Evolutionary conservation across 2,797 vertebrate species (phyloP).

Genomic region (Myioborus miniatus): DNA sequence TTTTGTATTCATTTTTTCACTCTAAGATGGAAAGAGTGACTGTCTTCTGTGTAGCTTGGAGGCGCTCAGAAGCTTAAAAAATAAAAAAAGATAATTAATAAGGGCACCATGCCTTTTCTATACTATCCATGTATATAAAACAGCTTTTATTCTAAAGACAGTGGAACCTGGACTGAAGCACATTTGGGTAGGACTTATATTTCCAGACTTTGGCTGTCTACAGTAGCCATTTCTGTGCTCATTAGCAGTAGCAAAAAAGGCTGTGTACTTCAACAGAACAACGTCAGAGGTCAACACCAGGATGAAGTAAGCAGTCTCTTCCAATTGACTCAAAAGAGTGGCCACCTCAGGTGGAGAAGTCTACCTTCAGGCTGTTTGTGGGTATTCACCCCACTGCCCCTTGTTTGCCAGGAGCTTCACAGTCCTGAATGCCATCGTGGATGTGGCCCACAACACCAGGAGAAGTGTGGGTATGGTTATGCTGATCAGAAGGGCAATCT

Average conservation of each 20-base stretch:
- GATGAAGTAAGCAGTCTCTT: neutral
- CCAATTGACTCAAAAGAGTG: neutral
- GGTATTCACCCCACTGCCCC: neutral
- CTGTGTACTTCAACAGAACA: neutral
- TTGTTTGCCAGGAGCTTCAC: neutral
- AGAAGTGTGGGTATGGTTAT: neutral
- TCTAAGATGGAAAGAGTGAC: slow-evolving; percentile 19
- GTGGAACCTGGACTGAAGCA: neutral
- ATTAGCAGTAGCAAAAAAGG: neutral
- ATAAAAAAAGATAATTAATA: neutral
- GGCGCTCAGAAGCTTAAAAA: slow-evolving; percentile 14
- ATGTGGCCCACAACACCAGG: neutral
- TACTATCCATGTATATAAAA: neutral
- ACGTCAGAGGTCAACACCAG: accelerated
- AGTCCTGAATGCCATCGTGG: neutral
- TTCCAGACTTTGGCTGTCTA: neutral
- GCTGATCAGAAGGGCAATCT: slow-evolving; percentile 31
- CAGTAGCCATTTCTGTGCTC: neutral
- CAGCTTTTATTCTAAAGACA: neutral
- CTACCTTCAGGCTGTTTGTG: neutral
- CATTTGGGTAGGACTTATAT: neutral
- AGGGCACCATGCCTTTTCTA: neutral
- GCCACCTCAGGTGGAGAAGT: neutral
- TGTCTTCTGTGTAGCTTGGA: slow-evolving; percentile 39
- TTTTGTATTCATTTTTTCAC: slow-evolving; percentile 42